Base-by-base conservation (phyloP, 92 coral and sea anemone species). In the Desmophyllum pertusum region DNA sequence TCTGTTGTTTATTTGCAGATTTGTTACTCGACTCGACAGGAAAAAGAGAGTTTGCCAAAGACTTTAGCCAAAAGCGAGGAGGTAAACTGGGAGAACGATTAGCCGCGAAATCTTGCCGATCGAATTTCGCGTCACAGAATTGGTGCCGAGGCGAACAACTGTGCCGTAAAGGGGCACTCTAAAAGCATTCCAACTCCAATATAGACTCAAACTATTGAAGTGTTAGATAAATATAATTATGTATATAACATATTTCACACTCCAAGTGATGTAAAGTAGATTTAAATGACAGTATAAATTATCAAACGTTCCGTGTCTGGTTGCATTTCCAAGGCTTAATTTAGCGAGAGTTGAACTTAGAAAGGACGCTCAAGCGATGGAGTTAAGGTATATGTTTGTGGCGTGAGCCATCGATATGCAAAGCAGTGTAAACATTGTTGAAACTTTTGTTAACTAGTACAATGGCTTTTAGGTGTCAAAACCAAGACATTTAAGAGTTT, bases 391-490 rank as follows among this genome's bases (percentile, higher is more conserved):
- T 61, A 64, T 63, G 36, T 33, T 33, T 39, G 73, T 64, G 73
- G 38, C n/a, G 33, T 41, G 17, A 31, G 19, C 59, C 46, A 72
- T 75, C 76, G 75, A 75, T 89, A 89, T 89, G 92, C 90, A 81
- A 80, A 85, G 79, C 61, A 14, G 51, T 40, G 86, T 81, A 66
- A 87, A 67, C 84, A 87, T 81, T 79, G 83, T 83, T 78, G 61
- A 90, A 78, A 87, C 88, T 81, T 84, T 87, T 90, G 93, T 93
- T 78, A 76, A 21, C 52, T 38, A 81, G 85, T 63, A 89, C 92
- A 89, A 89, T 80, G 81, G 92, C 37, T 62, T 45, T 31, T 36
- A 81, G 87, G 82, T 75, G 87, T 84, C 81, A 75, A 84, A 68
- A 80, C 27, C 74, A 75, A 63, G 87, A 43, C 76, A 75, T 84